Evolutionary conservation across 2,797 vertebrate species (phyloP), one percentile per base, ranked within the genome.

Genomic region (Sebastes hubbsi): DNA sequence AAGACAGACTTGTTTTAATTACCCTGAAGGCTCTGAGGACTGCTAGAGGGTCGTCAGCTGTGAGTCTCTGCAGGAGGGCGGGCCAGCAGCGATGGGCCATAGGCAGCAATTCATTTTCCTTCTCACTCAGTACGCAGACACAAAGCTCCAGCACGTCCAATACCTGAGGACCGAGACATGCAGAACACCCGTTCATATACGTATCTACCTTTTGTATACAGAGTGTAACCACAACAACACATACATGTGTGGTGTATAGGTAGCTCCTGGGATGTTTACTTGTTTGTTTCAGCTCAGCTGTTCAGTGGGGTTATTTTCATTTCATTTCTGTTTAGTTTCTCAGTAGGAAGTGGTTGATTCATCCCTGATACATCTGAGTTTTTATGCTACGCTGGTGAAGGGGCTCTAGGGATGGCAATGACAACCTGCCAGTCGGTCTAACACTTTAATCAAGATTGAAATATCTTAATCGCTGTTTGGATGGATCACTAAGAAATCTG

Each of bases 81-180:
- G 97, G 97, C 98, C 98, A 99, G 87, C 94, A 95, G 63, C 96
- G 96, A 78, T 99, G 98, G 75, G 95, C 97, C 96, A 99, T 92
- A 9, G 98, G 98, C 60, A 99, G 96, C 72, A 99, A 94, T 62
- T 97, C 96, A 64, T 96, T 94, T 89, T 96, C 93, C 2, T 89
- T 92, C 81, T 96, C 93, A 72, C 95, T 95, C 80, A 99, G 95
- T 24, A 97, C 83, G 0, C 72, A 72, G 6, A 99, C 93, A 24
- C 97, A 97, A 29, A 98, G 89, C 85, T 97, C 96, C 85, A 99
- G 88, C 72, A 98, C 92, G 0, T 99, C 97, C 91, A 99, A 80
- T 2, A 97, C 96, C 98, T 99, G 56, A 24, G 9, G 42, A 75
- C 22, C 75, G 12, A 86, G 8, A 82, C 58, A 90, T 14, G 77